A percentile compares a stretch with the other conserved stretches of the same genome.
These are phyloP conservation scores for Etheostoma cragini DNA, from an alignment of 2,113 vertebrate genomes.

Conservation along the genomic window DNA sequence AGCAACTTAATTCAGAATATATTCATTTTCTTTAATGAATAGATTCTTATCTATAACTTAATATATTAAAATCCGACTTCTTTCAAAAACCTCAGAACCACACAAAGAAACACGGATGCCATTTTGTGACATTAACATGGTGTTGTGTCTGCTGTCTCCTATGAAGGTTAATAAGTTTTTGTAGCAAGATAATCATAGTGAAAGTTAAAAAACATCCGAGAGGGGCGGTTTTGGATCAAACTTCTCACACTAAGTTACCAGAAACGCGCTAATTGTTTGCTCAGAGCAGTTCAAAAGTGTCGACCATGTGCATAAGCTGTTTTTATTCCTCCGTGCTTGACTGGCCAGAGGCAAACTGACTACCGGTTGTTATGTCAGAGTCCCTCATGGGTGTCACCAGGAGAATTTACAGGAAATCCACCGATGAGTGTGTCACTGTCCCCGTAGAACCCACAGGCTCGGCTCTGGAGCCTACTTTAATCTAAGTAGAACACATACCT, in stretches of 20 bases:
- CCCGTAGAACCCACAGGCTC: constrained; percentile 78
- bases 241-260: constrained; percentile 48
- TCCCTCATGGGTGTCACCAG: constrained; percentile 75
- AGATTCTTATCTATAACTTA: not conserved
- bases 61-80: not conserved
- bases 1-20: constrained; percentile 17
- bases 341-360: constrained; percentile 80
- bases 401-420: constrained; percentile 84
- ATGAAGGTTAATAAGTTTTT: constrained; percentile 25
- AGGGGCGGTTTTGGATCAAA: constrained; percentile 54
- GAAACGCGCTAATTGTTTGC: constrained; percentile 69
- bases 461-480: constrained; percentile 64
- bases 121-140: not conserved
- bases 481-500: constrained; percentile 59
- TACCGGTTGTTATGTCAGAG: constrained; percentile 84
- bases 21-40: not conserved
- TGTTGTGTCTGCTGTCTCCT: constrained; percentile 19
- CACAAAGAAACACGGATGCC: not conserved
- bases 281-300: constrained; percentile 71
- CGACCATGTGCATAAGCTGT: constrained; percentile 77
- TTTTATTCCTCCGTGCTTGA: constrained; percentile 76
- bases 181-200: constrained; percentile 31
- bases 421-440: constrained; percentile 71
- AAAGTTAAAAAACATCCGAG: constrained; percentile 59
- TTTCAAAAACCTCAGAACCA: not conserved